These are phyloP conservation scores for Cheilosia grossa DNA, from an alignment of 2,888 invertebrate species.

Conservation along the genomic window DNA sequence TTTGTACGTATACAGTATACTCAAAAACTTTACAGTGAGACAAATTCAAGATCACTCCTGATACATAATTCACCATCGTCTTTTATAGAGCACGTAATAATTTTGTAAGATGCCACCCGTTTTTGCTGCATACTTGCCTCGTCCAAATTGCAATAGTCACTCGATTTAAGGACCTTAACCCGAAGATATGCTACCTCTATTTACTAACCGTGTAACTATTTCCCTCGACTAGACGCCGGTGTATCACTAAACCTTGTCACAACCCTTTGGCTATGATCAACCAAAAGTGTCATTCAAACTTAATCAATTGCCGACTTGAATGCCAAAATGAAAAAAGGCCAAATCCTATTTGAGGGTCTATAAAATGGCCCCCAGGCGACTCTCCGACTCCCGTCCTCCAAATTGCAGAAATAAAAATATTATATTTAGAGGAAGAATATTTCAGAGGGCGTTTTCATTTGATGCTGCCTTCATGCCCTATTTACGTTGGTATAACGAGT, in stretches of 20 bases:
- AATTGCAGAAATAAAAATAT: conserved; percentile 1
- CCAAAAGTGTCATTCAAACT: conserved; percentile 23
- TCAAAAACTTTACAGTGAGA: too few relatives aligned
- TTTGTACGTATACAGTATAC: too few relatives aligned
- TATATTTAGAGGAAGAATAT: not conserved
- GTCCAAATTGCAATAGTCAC: too few relatives aligned
- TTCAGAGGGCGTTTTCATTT: conserved; percentile 1
- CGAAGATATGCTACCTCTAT: too few relatives aligned
- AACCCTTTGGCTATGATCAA: not conserved
- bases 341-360: not conserved
- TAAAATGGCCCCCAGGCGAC: not conserved
- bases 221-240: not conserved
- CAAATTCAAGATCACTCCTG: too few relatives aligned
- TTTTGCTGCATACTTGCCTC: too few relatives aligned
- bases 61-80: too few relatives aligned
- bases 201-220: too few relatives aligned
- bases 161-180: too few relatives aligned
- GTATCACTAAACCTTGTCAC: not conserved
- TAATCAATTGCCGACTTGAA: conserved; percentile 31
- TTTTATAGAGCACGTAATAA: too few relatives aligned
- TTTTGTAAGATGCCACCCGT: too few relatives aligned
- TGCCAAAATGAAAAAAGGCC: conserved; percentile 2
- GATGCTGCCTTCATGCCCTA: not conserved
- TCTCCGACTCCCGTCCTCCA: not conserved
- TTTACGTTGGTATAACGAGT: conserved; percentile 21